Percentiles rank a stretch among this genome's conserved stretches.
Evolutionary conservation across 2,888 invertebrate species (phyloP).

Genomic region (Melinopterus prodromus): DNA sequence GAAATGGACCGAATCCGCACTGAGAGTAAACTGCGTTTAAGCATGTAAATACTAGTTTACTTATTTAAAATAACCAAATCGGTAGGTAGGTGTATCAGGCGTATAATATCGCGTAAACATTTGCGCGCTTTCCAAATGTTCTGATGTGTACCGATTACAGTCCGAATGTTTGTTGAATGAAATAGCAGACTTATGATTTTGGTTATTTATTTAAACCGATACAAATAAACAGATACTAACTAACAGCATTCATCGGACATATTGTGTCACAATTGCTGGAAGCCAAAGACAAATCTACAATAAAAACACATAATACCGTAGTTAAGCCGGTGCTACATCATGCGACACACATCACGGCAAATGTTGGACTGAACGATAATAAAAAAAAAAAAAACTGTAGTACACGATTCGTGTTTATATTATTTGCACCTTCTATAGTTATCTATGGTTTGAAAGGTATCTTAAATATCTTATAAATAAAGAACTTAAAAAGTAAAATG

Average conservation of each 20-base stretch:
- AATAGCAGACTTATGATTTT: background rate
- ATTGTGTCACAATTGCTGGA: conserved; percentile 5
- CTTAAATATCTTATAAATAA: no score
- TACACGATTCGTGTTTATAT: no score
- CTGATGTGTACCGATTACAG: background rate
- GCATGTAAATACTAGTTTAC: background rate
- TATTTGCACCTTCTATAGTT: no score
- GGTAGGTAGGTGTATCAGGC: background rate
- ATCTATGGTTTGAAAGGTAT: no score
- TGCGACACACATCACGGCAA: no score
- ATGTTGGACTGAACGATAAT: no score
- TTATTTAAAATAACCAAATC: background rate
- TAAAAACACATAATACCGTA: no score
- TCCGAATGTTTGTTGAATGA: background rate
- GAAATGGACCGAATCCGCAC: background rate
- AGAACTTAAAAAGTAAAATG: no score
- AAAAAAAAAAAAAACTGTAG: no score
- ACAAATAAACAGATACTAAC: no score
- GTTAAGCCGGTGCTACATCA: no score
- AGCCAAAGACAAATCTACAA: background rate
- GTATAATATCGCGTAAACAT: background rate
- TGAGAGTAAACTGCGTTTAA: background rate
- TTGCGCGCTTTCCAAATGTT: background rate
- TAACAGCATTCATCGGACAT: background rate
- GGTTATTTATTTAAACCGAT: background rate